A percentile compares a stretch with the other conserved stretches of the same genome.
These are phyloP conservation scores for Carduelis carduelis DNA, from an alignment of 2,797 vertebrate genomes.

Conservation along the genomic window DNA sequence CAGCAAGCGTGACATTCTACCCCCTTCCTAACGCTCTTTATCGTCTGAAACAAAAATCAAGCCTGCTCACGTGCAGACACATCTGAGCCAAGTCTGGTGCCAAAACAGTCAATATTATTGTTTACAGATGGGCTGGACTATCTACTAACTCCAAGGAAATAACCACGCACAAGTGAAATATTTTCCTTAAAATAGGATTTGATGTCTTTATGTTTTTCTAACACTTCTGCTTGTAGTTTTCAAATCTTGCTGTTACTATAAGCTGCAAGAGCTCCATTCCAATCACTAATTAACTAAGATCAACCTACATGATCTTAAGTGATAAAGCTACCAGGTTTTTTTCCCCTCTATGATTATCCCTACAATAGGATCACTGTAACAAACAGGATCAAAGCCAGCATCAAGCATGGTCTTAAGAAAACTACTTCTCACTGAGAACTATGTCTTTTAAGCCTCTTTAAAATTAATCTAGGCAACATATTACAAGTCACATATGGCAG, in stretches of 20 bases:
- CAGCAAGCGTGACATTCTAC: not conserved
- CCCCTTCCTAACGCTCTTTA: not conserved
- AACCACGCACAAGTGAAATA: not conserved
- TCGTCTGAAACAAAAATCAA: not conserved
- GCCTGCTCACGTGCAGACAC: not conserved
- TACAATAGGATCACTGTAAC: not conserved
- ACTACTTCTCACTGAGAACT: not conserved
- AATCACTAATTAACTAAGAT: not conserved
- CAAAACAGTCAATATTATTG: not conserved
- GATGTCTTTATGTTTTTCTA: not conserved
- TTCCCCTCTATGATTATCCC: not conserved
- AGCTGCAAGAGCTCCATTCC: not conserved
- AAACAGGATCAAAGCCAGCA: conserved; percentile 29
- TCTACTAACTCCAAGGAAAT: not conserved
- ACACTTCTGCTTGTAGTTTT: not conserved
- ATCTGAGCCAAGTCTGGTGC: not conserved
- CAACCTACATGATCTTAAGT: not conserved
- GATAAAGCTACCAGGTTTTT: not conserved
- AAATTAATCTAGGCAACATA: not conserved
- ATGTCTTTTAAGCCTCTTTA: not conserved
- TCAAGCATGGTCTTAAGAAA: not conserved
- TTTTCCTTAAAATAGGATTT: not conserved
- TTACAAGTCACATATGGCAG: not conserved
- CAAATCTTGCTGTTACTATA: not conserved
- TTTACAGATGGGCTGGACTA: not conserved